phyloP scores from a whole-genome alignment of 2,888 invertebrate species.

The Rhamphomyia laevipes region DNA sequence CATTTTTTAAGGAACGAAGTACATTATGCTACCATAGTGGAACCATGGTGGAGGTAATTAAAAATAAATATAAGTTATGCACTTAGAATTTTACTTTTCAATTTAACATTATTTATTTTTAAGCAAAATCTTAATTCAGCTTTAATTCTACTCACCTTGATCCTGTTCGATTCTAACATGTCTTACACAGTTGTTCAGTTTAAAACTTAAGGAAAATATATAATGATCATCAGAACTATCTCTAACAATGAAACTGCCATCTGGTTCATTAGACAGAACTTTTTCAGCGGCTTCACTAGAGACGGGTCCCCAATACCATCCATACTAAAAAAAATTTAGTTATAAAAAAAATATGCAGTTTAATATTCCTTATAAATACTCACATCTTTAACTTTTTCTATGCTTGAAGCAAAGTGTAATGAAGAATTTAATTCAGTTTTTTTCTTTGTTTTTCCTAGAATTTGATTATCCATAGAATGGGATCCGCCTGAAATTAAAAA shows the following conservation, averaged over 20 bases:
- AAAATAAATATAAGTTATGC: too few species aligned
- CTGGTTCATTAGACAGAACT: slow-evolving; percentile 80
- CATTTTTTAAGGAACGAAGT: too few species aligned
- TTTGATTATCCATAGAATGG: neutral
- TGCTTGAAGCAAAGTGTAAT: slow-evolving; percentile 80
- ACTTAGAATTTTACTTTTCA: too few species aligned
- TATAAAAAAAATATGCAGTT: neutral
- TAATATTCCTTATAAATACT: slow-evolving; percentile 34
- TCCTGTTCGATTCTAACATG: slow-evolving; percentile 92
- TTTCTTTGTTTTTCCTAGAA: slow-evolving; percentile 21
- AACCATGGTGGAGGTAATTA: too few species aligned
- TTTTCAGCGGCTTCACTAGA: slow-evolving; percentile 86
- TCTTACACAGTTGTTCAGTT: slow-evolving; percentile 75
- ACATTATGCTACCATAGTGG: too few species aligned
- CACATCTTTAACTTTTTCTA: slow-evolving; percentile 89
- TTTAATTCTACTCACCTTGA: slow-evolving; percentile 55
- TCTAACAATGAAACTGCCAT: slow-evolving; percentile 86
- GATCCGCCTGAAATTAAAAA: neutral
- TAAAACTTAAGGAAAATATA: slow-evolving; percentile 87
- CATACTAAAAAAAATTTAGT: slow-evolving; percentile 50
- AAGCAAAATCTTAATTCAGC: too few species aligned
- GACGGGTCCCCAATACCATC: slow-evolving; percentile 94
- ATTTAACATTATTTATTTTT: too few species aligned
- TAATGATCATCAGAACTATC: slow-evolving; percentile 93
- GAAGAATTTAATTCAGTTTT: slow-evolving; percentile 34